Evolutionary conservation across 1,140 invertebrate genomes (phyloP).

Genomic region (Uloborus diversus): DNA sequence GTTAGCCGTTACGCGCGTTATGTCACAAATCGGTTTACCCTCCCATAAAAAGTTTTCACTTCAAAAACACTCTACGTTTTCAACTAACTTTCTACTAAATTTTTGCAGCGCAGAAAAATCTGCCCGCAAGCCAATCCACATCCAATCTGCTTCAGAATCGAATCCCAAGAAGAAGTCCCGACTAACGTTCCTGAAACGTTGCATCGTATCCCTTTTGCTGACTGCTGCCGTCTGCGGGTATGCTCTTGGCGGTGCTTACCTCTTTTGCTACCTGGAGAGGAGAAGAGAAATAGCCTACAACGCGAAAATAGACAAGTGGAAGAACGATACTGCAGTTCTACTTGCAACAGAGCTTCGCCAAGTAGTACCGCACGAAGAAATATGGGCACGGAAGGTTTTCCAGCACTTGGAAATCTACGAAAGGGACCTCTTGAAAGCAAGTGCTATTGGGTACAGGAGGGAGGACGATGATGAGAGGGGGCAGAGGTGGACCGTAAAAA

Average conservation of each 20-base stretch:
- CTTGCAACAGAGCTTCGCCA: constrained; percentile 47
- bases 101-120: too few relatives aligned
- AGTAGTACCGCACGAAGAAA: constrained; percentile 32
- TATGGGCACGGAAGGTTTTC: constrained; percentile 36
- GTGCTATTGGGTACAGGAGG: constrained; percentile 12
- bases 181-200: neutral
- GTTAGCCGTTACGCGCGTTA: too few relatives aligned
- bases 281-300: neutral
- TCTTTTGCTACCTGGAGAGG: constrained; percentile 14
- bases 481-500: constrained; percentile 3
- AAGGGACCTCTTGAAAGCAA: constrained; percentile 29
- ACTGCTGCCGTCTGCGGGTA: neutral
- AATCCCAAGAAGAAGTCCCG: too few relatives aligned
- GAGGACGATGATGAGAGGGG: neutral
- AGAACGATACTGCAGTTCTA: constrained; percentile 52
- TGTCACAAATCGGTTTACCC: too few relatives aligned
- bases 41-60: too few relatives aligned
- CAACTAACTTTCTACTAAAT: too few relatives aligned
- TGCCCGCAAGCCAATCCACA: too few relatives aligned
- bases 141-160: too few relatives aligned
- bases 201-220: neutral
- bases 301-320: constrained; percentile 12
- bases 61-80: too few relatives aligned
- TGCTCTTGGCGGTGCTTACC: neutral
- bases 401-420: constrained; percentile 39